Evolutionary conservation across 2,888 invertebrate species (phyloP).

Genomic region (Harmothoe impar): DNA sequence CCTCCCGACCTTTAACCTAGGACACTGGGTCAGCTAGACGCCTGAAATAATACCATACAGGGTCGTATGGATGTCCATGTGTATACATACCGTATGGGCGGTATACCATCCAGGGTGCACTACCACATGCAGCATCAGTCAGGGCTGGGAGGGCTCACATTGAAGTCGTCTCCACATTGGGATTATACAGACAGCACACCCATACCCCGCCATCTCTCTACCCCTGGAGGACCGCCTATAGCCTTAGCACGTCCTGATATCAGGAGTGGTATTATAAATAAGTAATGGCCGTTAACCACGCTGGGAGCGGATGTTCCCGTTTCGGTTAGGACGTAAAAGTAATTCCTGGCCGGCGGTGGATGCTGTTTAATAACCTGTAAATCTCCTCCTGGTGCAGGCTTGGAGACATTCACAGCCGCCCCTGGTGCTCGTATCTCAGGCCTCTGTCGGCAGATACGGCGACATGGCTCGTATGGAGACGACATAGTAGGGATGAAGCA

Average conservation of each 20-base stretch:
- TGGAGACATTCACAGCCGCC: background rate
- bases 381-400: background rate
- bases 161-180: too few species aligned
- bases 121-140: too few species aligned
- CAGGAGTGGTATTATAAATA: background rate
- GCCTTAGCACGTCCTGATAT: background rate
- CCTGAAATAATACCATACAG: too few species aligned
- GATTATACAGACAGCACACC: too few species aligned
- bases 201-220: too few species aligned
- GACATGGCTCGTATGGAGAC: too few species aligned
- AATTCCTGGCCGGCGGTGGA: background rate
- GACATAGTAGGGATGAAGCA: too few species aligned
- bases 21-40: conserved; percentile 26
- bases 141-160: too few species aligned
- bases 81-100: too few species aligned
- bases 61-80: too few species aligned
- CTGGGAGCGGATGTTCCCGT: background rate
- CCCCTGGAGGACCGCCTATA: background rate
- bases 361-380: conserved; percentile 7
- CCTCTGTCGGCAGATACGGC: too few species aligned
- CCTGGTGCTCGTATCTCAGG: background rate
- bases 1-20: background rate
- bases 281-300: conserved; percentile 3
- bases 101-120: too few species aligned
- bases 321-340: background rate